These are phyloP conservation scores for Amyelois transitella DNA, from an alignment of 1,140 invertebrate species.

Conservation along the genomic window DNA sequence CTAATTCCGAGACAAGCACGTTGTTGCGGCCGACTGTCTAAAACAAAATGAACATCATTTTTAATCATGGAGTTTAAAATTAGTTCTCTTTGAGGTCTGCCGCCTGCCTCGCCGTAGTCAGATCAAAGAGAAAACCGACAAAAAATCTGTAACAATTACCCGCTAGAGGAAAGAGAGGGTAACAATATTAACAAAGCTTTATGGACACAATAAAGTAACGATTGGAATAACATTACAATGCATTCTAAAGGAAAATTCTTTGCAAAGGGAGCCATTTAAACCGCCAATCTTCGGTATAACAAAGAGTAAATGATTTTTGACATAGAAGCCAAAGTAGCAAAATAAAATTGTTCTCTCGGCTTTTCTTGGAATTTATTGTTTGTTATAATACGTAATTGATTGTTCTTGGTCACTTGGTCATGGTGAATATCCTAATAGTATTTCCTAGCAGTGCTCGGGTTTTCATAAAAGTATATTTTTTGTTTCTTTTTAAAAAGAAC, in stretches of 20 bases:
- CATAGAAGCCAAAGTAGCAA: background rate
- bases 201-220: slow-evolving; percentile 11
- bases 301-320: background rate
- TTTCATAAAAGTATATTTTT: no score
- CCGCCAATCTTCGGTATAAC: background rate
- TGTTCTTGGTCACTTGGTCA: no score
- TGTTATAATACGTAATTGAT: no score
- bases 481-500: no score
- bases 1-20: slow-evolving; percentile 24
- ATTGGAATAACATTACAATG: slow-evolving; percentile 2
- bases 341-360: background rate
- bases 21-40: slow-evolving; percentile 26
- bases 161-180: slow-evolving; percentile 18
- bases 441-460: no score
- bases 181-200: slow-evolving; percentile 25
- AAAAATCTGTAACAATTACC: slow-evolving; percentile 28
- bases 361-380: background rate
- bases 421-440: no score
- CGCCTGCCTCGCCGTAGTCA: slow-evolving; percentile 7
- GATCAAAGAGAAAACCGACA: slow-evolving; percentile 25
- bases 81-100: slow-evolving; percentile 41
- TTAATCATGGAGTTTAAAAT: slow-evolving; percentile 51
- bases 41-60: slow-evolving; percentile 44
- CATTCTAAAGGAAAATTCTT: slow-evolving; percentile 5
- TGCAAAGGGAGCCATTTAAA: background rate